phyloP scores from a whole-genome alignment of 2,888 invertebrate genomes.

The Drosophila pseudotalamancana region DNA sequence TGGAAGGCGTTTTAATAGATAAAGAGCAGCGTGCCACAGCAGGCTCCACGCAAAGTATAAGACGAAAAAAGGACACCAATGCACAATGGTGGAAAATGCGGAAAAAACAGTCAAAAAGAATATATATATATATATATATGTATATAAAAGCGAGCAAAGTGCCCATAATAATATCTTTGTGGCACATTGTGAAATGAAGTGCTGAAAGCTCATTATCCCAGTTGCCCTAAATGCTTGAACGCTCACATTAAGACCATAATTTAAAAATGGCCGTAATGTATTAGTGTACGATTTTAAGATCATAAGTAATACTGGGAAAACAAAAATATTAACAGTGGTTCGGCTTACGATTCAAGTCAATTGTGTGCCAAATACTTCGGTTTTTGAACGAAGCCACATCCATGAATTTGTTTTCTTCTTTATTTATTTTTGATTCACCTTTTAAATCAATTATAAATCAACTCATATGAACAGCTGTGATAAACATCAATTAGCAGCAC shows the following conservation, averaged over 20 bases:
- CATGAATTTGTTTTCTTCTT: too few relatives aligned
- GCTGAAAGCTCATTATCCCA: constrained; percentile 71
- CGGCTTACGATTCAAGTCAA: too few relatives aligned
- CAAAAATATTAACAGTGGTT: too few relatives aligned
- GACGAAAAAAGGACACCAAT: constrained; percentile 65
- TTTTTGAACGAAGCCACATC: too few relatives aligned
- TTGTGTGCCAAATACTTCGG: too few relatives aligned
- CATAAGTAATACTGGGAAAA: neutral
- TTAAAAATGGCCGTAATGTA: constrained; percentile 6
- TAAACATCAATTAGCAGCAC: too few relatives aligned
- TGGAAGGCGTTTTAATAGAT: constrained; percentile 80
- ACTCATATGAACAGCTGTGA: too few relatives aligned
- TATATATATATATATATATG: neutral
- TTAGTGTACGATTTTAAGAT: neutral
- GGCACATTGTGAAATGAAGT: constrained; percentile 72
- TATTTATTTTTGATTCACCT: too few relatives aligned
- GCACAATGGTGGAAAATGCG: constrained; percentile 64
- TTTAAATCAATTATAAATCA: too few relatives aligned
- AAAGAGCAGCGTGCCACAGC: constrained; percentile 73
- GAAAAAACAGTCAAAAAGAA: constrained; percentile 27
- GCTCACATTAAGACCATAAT: constrained; percentile 11
- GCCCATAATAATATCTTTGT: constrained; percentile 66
- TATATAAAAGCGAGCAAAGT: constrained; percentile 25
- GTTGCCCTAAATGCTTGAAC: constrained; percentile 51
- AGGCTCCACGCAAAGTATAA: constrained; percentile 55